phyloP scores from a whole-genome alignment of 2,888 invertebrate genomes.

The Lasius platythorax region DNA sequence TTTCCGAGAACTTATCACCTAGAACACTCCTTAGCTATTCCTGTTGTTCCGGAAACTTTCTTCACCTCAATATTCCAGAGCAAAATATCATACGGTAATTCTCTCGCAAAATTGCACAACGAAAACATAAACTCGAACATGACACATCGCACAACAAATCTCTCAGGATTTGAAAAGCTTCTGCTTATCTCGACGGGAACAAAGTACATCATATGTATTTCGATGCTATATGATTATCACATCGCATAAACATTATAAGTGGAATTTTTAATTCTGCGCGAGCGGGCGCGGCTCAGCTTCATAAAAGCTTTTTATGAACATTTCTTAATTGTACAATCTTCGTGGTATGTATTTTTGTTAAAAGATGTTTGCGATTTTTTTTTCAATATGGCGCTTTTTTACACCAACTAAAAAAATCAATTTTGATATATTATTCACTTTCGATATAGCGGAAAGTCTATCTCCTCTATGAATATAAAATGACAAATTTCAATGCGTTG shows the following conservation, averaged over 20 bases:
- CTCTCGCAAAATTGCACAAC: not conserved
- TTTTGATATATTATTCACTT: constrained; percentile 18
- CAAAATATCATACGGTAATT: not conserved
- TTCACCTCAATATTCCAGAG: not conserved
- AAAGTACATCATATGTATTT: not conserved
- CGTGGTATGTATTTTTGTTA: not conserved
- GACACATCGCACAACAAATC: not conserved
- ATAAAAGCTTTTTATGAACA: not conserved
- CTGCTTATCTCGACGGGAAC: not conserved
- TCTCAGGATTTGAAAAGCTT: not conserved
- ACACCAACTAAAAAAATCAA: not conserved
- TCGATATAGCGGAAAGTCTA: not conserved
- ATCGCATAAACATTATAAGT: not conserved
- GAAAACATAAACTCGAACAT: not conserved
- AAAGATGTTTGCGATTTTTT: not conserved
- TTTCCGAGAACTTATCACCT: not conserved
- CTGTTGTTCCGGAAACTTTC: not conserved
- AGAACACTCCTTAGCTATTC: not conserved
- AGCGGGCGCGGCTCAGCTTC: not conserved
- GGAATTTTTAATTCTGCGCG: not conserved
- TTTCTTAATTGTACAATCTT: not conserved
- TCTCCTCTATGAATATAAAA: constrained; percentile 18
- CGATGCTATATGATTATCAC: not conserved
- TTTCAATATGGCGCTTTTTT: not conserved
- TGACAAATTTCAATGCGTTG: not conserved